Base-by-base conservation (phyloP, 2,888 invertebrate genomes). In the Coecobrya sp. region DNA sequence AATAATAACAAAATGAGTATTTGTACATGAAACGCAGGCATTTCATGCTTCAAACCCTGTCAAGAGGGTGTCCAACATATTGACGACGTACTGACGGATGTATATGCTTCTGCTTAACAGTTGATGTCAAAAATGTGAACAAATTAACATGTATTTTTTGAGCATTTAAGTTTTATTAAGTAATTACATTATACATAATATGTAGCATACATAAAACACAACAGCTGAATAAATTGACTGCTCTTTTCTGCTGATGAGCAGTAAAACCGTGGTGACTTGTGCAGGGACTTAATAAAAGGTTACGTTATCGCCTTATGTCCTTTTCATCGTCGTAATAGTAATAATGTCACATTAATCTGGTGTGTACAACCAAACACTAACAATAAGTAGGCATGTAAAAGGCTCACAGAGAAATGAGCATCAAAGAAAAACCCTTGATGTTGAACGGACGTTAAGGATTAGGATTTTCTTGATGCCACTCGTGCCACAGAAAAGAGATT, bases 371-470 rank as follows among this genome's bases (percentile, higher is more conserved):
- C 13, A 68, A 25, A 36, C 36, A 36, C 36, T 25, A 65, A 65
- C 70, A 27, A 30, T n/a, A n/a, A 70, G 30, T 27, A 27, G 19
- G 13, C n/a, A 36, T n/a, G 16, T 16, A 70, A 70, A 22, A 76
- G 1, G 49, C 45, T 22, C 45, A 42, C 30, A 11, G 70, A 8
- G 36, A 16, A 13, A 36, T 13, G 19, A 19, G 25, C 8, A 70
- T 5, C 3, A 13, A 30, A 13, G 70, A 16, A 70, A n/a, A n/a
- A n/a, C n/a, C n/a, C n/a, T 92, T 92, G 82, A 84, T 62, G 84
- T 36, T 25, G 62, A 62, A 36, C 87, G 92, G 88, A 92, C 87
- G 92, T 82, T 73, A 45, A 84, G 84, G 92, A 92, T 92, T 92
- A 85, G 16, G 55, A 73, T 45, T 25, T 70, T 62, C 22, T 19